A percentile compares a stretch with the other conserved stretches of the same genome.
Conservation (phyloP, 2,797 vertebrate species). For the Zenarchopterus dispar region DNA sequence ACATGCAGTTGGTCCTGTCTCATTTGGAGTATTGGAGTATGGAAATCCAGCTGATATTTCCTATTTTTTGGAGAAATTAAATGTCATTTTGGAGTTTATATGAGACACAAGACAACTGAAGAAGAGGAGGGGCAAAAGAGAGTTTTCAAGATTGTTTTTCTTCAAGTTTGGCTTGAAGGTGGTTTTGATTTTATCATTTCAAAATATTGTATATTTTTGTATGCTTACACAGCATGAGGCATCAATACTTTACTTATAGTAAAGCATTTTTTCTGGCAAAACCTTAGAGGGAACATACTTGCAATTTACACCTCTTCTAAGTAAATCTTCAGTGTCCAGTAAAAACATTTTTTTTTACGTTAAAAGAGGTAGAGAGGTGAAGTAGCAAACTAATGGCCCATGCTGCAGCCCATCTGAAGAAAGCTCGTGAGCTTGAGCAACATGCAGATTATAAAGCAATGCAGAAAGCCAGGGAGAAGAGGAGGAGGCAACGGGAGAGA, state of each 20-base stretch:
- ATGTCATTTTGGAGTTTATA: neutral
- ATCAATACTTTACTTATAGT: neutral
- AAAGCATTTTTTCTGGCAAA: neutral
- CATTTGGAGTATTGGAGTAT: neutral
- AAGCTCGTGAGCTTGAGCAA: conserved; percentile 78
- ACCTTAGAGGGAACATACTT: too few relatives aligned
- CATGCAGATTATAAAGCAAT: conserved; percentile 74
- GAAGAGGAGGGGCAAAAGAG: neutral
- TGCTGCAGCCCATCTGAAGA: conserved; percentile 83
- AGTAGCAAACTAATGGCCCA: conserved; percentile 72
- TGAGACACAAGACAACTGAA: neutral
- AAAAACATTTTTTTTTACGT: neutral
- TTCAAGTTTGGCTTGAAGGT: too few relatives aligned
- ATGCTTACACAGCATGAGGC: too few relatives aligned
- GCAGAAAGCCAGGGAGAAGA: conserved; percentile 78
- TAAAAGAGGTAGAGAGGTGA: neutral
- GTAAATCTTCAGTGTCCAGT: neutral
- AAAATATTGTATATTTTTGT: neutral
- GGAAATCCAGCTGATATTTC: conserved; percentile 11
- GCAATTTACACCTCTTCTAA: neutral
- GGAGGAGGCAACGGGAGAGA: conserved; percentile 72
- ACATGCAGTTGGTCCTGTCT: conserved; percentile 19
- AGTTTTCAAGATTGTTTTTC: too few relatives aligned
- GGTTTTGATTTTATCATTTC: neutral
- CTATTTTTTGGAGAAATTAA: neutral